A percentile compares a stretch with the other conserved stretches of the same genome.
Conservation (phyloP, 2,797 vertebrate genomes). For the Lacerta viridis region DNA sequence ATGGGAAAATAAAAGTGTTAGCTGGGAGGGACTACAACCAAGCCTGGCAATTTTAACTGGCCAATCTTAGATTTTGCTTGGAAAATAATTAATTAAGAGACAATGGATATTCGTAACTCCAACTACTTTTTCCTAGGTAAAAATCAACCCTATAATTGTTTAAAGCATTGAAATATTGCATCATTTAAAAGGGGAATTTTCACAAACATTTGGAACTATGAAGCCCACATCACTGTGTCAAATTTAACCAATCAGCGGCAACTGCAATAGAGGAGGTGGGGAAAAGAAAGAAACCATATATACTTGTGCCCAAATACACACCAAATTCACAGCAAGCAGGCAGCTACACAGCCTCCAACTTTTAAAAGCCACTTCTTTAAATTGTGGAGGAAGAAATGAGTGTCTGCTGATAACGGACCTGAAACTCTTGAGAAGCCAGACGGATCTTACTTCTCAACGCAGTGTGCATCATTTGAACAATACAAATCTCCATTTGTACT, state of each 20-base stretch:
- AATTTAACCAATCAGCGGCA: background rate
- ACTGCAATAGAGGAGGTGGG: background rate
- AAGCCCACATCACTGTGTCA: background rate
- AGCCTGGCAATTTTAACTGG: background rate
- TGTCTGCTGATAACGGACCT: conserved; percentile 20
- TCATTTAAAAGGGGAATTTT: background rate
- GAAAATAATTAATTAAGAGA: background rate
- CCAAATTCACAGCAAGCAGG: background rate
- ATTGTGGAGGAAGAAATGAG: background rate
- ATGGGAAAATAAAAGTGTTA: background rate
- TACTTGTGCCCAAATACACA: background rate
- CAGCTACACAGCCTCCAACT: background rate
- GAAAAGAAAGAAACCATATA: background rate
- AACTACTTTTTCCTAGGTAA: background rate
- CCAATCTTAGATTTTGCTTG: background rate
- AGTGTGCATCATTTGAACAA: background rate
- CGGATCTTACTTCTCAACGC: background rate
- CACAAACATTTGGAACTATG: background rate
- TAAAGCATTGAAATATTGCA: background rate
- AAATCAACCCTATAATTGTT: background rate
- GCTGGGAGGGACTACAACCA: background rate
- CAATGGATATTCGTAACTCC: background rate
- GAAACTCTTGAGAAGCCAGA: conserved; percentile 20
- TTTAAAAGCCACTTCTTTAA: conserved; percentile 33
- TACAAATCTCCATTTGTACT: background rate